Evolutionary conservation across 2,797 vertebrate species (phyloP).

Genomic region (Mastacembelus armatus): DNA sequence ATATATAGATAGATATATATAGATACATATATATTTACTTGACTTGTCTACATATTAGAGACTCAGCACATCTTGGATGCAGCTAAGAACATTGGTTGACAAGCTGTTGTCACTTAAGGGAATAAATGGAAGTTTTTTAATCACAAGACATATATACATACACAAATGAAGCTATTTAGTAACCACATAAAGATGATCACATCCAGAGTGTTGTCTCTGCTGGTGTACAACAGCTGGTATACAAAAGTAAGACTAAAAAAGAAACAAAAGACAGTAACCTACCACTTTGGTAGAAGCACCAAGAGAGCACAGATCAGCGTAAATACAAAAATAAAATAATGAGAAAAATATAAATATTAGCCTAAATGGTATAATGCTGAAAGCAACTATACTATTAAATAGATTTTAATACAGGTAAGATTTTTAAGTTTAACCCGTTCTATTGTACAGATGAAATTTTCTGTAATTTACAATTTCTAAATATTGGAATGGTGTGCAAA

Average conservation of each 20-base stretch:
- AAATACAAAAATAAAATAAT: slow-evolving; percentile 48
- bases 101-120: slow-evolving; percentile 24
- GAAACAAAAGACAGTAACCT: slow-evolving; percentile 28
- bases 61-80: slow-evolving; percentile 49
- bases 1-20: too few relatives aligned
- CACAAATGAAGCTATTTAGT: slow-evolving; percentile 48
- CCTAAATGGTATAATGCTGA: slow-evolving; percentile 36
- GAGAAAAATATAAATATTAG: slow-evolving; percentile 16
- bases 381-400: slow-evolving; percentile 46
- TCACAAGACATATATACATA: slow-evolving; percentile 38
- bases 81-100: slow-evolving; percentile 38
- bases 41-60: slow-evolving; percentile 38
- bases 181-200: slow-evolving; percentile 41
- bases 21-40: slow-evolving; percentile 24
- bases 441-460: slow-evolving; percentile 53
- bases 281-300: slow-evolving; percentile 65
- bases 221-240: slow-evolving; percentile 66
- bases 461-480: slow-evolving; percentile 50
- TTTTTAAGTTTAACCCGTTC: slow-evolving; percentile 37
- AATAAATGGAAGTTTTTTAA: slow-evolving; percentile 43
- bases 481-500: slow-evolving; percentile 82
- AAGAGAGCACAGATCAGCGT: slow-evolving; percentile 65
- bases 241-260: neutral
- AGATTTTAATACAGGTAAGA: slow-evolving; percentile 51
- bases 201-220: slow-evolving; percentile 68